A percentile compares a stretch with the other conserved stretches of the same genome.
Evolutionary conservation across 2,888 invertebrate species (phyloP).

Genomic region (Helleia helle): DNA sequence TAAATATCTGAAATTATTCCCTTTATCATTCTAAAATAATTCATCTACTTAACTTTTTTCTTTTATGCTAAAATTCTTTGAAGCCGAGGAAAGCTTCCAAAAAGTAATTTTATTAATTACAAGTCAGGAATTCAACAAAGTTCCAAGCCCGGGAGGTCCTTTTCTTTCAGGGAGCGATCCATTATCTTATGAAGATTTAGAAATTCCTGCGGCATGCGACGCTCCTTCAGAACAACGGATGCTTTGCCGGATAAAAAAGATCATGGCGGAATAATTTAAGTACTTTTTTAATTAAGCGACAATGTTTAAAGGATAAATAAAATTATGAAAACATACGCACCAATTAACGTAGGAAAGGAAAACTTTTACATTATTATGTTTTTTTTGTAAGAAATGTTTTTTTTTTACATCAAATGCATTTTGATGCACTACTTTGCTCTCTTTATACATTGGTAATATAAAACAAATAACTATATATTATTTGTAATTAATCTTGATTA

Average conservation of each 20-base stretch:
- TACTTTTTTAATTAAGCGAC: conserved; percentile 18
- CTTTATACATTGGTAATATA: too few relatives aligned
- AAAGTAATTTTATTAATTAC: conserved; percentile 75
- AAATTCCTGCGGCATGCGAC: conserved; percentile 62
- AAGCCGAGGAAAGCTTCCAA: conserved; percentile 71
- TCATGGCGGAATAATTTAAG: conserved; percentile 15
- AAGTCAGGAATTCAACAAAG: conserved; percentile 73
- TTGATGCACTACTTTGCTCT: too few relatives aligned
- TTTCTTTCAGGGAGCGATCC: conserved; percentile 67
- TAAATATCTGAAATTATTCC: conserved; percentile 65
- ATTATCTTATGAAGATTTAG: conserved; percentile 74
- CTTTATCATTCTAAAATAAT: conserved; percentile 71
- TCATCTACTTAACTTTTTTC: conserved; percentile 72
- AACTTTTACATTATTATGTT: too few relatives aligned
- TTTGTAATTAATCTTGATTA: too few relatives aligned
- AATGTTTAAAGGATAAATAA: background rate
- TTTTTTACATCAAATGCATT: too few relatives aligned
- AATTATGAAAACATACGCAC: conserved; percentile 14
- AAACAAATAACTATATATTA: too few relatives aligned
- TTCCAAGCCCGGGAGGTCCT: conserved; percentile 64
- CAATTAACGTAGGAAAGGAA: too few relatives aligned
- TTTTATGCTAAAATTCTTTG: conserved; percentile 72
- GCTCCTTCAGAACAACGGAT: conserved; percentile 22
- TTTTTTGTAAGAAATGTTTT: too few relatives aligned
- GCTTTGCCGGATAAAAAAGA: conserved; percentile 21